Percentiles rank a stretch among this genome's conserved stretches.
These are phyloP conservation scores for Menidia beryllina DNA, from an alignment of 2,113 vertebrate genomes.

Conservation along the genomic window DNA sequence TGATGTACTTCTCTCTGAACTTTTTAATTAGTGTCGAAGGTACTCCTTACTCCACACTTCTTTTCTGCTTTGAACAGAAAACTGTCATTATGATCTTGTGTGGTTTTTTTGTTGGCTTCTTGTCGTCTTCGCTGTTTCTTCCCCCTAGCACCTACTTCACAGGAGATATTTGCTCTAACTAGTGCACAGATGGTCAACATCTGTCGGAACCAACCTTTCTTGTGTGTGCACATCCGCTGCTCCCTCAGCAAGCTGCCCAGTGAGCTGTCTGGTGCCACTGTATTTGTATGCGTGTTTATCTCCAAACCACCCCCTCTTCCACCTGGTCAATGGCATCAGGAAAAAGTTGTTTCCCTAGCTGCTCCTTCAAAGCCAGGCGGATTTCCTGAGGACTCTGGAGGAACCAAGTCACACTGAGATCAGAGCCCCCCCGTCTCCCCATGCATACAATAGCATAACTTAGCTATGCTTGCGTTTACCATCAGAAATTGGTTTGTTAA, in stretches of 20 bases:
- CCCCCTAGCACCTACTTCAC: constrained; percentile 18
- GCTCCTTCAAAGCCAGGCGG: constrained; percentile 51
- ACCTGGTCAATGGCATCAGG: constrained; percentile 67
- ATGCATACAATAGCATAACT: constrained; percentile 9
- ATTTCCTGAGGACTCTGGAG: constrained; percentile 72
- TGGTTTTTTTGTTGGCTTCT: constrained; percentile 8
- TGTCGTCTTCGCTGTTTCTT: constrained; percentile 1
- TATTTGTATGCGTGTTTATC: background rate
- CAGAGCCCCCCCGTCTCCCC: constrained; percentile 33
- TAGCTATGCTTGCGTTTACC: constrained; percentile 23
- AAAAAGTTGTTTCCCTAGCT: constrained; percentile 67
- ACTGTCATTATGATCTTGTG: background rate
- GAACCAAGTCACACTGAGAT: constrained; percentile 65
- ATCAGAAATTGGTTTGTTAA: constrained; percentile 13
- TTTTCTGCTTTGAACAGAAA: background rate
- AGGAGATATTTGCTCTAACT: constrained; percentile 19
- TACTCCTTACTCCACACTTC: constrained; percentile 36
- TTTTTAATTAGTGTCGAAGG: constrained; percentile 49
- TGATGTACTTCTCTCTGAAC: constrained; percentile 25
- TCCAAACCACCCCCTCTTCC: constrained; percentile 32
- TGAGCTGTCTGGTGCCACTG: background rate
- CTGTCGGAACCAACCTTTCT: constrained; percentile 29
- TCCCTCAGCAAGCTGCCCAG: constrained; percentile 9
- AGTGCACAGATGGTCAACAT: constrained; percentile 54
- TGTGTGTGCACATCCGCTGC: constrained; percentile 19